Conservation (phyloP, 2,888 invertebrate genomes). For the Branchinecta sandiegonensis region DNA sequence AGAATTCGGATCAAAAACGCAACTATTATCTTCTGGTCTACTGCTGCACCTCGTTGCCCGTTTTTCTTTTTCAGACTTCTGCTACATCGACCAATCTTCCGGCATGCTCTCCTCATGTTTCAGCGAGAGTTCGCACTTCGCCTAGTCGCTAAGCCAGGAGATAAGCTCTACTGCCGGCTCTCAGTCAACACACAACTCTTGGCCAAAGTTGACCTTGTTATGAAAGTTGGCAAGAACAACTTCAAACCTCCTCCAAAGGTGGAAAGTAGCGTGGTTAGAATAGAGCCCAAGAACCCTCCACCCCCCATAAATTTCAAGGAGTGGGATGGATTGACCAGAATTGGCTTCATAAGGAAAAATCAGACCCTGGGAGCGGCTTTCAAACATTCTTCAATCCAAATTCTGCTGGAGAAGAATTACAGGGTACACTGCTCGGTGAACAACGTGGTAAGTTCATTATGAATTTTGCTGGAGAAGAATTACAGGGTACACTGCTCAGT, state of each 20-base stretch:
- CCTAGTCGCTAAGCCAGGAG: conserved; percentile 89
- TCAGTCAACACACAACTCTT: conserved; percentile 92
- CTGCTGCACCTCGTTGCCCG: too few relatives aligned
- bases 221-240: conserved; percentile 98
- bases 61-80: conserved; percentile 49
- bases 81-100: conserved; percentile 58
- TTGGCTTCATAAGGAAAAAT: conserved; percentile 90
- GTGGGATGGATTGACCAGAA: conserved; percentile 94
- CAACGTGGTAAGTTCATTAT: conserved; percentile 48
- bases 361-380: conserved; percentile 85
- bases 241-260: conserved; percentile 98
- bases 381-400: conserved; percentile 65
- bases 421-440: conserved; percentile 70
- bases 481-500: conserved; percentile 75
- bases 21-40: too few relatives aligned
- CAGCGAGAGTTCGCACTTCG: conserved; percentile 96
- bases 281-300: conserved; percentile 93
- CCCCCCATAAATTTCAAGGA: conserved; percentile 90
- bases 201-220: conserved; percentile 83
- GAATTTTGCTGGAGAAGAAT: conserved; percentile 74
- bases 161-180: conserved; percentile 87
- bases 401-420: conserved; percentile 80
- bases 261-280: conserved; percentile 91
- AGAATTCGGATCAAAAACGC: too few relatives aligned
- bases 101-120: conserved; percentile 97